Evolutionary conservation across 1,140 invertebrate genomes (phyloP), one percentile per base, ranked within the genome.

Genomic region (Anastatus disparis): DNA sequence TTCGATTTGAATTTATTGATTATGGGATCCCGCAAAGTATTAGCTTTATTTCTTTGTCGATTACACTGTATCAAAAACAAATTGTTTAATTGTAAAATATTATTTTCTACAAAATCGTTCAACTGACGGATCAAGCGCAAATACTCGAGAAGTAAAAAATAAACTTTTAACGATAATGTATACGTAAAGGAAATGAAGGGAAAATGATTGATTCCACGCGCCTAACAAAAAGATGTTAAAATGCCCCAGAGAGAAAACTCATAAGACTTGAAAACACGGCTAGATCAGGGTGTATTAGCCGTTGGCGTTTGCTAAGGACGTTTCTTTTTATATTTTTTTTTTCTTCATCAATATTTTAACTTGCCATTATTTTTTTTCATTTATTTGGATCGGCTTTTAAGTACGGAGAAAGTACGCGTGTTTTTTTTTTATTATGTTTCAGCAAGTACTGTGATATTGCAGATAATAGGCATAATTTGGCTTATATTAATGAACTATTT

Each of bases 401-500:
- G 55, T 78, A 77, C 35, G 76, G 44, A 61, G 74, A 81, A 83
- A 79, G 56, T 79, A 76, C 53, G 76, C 74, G 75, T 80, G 44
- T 58, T 38, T 58, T 62, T 56, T 70, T 55, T 58, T 79, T 80
- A 82, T 76, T 81, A 82, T 81, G 76, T 85, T 85, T 83, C 81
- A 82, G 77, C 78, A 83, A 86, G 77, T 85, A 85, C 84, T 86
- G 84, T 86, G 84, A 86, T 86, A 86, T 85, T 84, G 82, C 81
- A 79, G 74, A 81, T 82, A 82, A 81, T 85, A 85, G n/a, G 78
- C 77, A 71, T 83, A 82, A 81, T 81, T 67, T 82, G 79, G 78
- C 77, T 85, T 82, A 78, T 80, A 81, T 79, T 75, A 77, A 77
- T 70, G 58, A 42, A 48, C 58, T 58, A 44, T 58, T 69, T 69